Conservation (phyloP, 2,113 vertebrate species). For the Irena cyanogastra region DNA sequence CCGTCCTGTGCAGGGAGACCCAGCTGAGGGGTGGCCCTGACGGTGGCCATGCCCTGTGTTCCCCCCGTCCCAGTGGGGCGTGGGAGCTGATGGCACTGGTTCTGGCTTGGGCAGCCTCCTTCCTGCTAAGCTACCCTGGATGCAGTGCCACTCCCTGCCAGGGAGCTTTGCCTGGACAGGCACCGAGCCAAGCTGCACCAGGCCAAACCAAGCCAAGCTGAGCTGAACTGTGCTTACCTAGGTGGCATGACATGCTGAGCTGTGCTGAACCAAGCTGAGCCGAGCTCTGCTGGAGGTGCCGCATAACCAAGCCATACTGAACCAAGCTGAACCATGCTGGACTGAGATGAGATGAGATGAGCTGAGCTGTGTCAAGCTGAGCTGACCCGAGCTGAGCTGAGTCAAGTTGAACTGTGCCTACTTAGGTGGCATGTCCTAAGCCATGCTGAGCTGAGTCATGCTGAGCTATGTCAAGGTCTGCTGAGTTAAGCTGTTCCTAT, state of each 20-base stretch:
- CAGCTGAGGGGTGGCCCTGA: rapidly evolving
- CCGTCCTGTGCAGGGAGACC: neutral
- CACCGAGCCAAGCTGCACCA: neutral
- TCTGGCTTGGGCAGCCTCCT: neutral
- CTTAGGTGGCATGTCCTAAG: neutral
- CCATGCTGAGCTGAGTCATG: neutral
- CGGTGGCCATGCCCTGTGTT: neutral
- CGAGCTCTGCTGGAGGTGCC: neutral
- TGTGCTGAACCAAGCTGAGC: neutral
- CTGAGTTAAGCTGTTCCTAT: neutral
- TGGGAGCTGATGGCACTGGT: neutral
- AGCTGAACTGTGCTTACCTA: neutral
- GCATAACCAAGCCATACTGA: neutral
- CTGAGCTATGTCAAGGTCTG: neutral
- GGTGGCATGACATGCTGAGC: neutral
- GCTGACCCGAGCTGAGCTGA: neutral
- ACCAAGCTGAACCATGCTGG: neutral
- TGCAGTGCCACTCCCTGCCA: neutral
- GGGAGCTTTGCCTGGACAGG: neutral
- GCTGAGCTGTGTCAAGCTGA: neutral
- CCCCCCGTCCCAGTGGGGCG: rapidly evolving
- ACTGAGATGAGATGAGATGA: neutral
- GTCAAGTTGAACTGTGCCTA: neutral
- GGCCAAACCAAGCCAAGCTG: neutral
- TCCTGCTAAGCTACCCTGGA: neutral